Percentiles rank a stretch among this genome's conserved stretches.
phyloP scores from a whole-genome alignment of 2,797 vertebrate genomes.

The Semotilus atromaculatus region DNA sequence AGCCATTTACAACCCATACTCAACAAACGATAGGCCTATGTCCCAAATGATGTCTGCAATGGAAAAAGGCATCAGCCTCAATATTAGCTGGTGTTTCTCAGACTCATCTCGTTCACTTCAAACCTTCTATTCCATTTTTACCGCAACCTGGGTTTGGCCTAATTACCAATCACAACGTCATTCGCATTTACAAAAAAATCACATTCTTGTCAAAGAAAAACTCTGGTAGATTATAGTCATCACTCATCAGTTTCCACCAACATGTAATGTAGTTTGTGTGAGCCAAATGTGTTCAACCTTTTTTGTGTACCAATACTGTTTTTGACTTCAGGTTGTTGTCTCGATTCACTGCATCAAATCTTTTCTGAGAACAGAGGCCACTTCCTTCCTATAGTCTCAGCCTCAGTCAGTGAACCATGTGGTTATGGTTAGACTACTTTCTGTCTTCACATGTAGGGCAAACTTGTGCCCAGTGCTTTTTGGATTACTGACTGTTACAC shows the following conservation, averaged over 20 bases:
- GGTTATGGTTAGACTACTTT: background rate
- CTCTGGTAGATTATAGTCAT: background rate
- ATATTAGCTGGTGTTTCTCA: background rate
- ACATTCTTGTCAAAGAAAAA: background rate
- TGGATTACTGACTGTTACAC: background rate
- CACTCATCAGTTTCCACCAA: background rate
- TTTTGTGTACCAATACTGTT: background rate
- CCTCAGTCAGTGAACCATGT: background rate
- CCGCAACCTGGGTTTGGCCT: background rate
- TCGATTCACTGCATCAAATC: background rate
- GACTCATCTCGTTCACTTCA: background rate
- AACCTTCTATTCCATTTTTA: background rate
- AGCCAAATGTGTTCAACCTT: background rate
- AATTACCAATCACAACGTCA: background rate
- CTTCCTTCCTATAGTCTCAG: slow-evolving; percentile 8
- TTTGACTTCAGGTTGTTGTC: background rate
- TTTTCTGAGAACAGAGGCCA: slow-evolving; percentile 1
- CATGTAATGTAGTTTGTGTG: background rate
- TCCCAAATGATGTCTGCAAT: background rate
- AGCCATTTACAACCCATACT: background rate
- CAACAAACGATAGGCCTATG: background rate
- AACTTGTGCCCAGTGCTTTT: background rate
- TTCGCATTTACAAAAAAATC: background rate
- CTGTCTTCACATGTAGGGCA: background rate
- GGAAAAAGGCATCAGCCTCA: background rate